A percentile compares a stretch with the other conserved stretches of the same genome.
These are phyloP conservation scores for Thyatira batis DNA, from an alignment of 2,888 invertebrate species.

Conservation along the genomic window DNA sequence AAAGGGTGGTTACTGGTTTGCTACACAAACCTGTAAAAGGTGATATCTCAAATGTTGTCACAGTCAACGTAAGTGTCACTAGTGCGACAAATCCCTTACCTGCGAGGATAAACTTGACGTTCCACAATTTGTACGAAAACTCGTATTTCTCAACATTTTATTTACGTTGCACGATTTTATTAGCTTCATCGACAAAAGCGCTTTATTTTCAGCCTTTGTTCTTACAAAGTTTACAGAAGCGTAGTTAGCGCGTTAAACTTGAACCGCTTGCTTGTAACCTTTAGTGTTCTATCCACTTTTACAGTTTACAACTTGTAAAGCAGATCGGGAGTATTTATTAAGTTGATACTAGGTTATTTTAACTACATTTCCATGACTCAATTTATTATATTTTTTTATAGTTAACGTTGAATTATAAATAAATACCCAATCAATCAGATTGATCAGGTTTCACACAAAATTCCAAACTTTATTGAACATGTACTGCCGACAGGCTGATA, in stretches of 20 bases:
- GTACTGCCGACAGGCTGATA: too few relatives aligned
- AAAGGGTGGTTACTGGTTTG: neutral
- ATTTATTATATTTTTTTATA: neutral
- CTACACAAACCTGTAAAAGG: neutral
- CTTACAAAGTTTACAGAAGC: conserved; percentile 11
- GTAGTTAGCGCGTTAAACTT: conserved; percentile 13
- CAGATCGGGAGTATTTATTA: neutral
- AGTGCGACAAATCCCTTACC: conserved; percentile 11
- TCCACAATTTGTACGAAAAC: conserved; percentile 18
- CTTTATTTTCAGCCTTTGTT: conserved; percentile 9
- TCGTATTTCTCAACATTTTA: conserved; percentile 15
- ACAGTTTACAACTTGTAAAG: neutral
- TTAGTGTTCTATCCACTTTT: neutral
- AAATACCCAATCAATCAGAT: too few relatives aligned
- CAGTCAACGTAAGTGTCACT: neutral
- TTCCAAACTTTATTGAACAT: too few relatives aligned
- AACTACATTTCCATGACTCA: neutral
- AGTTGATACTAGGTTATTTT: neutral
- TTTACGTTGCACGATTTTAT: conserved; percentile 8
- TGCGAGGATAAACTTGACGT: conserved; percentile 15
- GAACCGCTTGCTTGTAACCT: conserved; percentile 12
- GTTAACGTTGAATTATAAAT: too few relatives aligned
- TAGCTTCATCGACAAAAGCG: neutral
- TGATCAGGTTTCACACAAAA: too few relatives aligned
- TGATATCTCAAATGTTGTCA: neutral